Conservation (phyloP, 1,140 invertebrate species). For the Venustaconcha ellipsiformis region DNA sequence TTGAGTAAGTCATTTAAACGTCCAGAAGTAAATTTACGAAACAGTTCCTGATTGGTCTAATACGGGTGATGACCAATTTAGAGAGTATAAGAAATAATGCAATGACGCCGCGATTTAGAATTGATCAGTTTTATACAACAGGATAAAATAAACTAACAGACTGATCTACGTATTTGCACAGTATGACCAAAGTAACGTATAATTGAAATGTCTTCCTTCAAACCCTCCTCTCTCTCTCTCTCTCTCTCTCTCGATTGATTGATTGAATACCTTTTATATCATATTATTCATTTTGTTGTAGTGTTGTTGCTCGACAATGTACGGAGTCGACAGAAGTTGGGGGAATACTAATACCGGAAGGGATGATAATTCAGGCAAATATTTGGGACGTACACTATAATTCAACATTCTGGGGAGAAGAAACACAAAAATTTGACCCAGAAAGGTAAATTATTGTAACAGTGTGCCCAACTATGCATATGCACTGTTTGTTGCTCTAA, state of each 20-base stretch:
- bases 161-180: too few relatives aligned
- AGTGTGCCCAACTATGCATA: too few relatives aligned
- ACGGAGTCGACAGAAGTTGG: conserved; percentile 58
- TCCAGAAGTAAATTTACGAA: too few relatives aligned
- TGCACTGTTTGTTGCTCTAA: too few relatives aligned
- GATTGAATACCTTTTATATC: too few relatives aligned
- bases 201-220: too few relatives aligned
- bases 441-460: conserved; percentile 44
- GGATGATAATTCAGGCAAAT: conserved; percentile 65
- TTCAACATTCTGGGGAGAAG: conserved; percentile 62
- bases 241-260: too few relatives aligned
- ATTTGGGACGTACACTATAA: conserved; percentile 67
- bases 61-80: too few relatives aligned
- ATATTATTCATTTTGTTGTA: conserved; percentile 29
- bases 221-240: too few relatives aligned
- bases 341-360: conserved; percentile 58
- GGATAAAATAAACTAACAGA: neutral
- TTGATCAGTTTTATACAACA: neutral
- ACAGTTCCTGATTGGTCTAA: too few relatives aligned
- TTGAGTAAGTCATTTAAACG: too few relatives aligned
- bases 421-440: conserved; percentile 61
- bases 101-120: neutral
- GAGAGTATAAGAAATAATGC: neutral
- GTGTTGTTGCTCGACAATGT: conserved; percentile 64
- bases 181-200: too few relatives aligned